Evolutionary conservation across 2,888 invertebrate genomes (phyloP), one percentile per base, ranked within the genome.

Genomic region (Andricus quercusramuli): DNA sequence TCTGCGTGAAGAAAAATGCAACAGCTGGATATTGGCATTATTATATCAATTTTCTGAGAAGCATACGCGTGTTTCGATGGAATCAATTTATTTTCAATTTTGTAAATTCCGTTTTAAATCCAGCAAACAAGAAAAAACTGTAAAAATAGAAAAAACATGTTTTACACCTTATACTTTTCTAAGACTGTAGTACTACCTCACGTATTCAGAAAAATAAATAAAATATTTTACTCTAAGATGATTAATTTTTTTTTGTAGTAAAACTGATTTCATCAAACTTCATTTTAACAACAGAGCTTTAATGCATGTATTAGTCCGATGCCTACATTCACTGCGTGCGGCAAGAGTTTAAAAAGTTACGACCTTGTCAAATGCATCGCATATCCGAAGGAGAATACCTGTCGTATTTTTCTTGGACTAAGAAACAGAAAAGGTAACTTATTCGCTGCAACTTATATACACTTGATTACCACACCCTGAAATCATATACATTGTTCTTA

Each of bases 391-490:
- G 77, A 83, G 79, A 82, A 83, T 84, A 82, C 81, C 82, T 82
- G 80, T 82, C 79, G 79, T 80, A 82, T 79, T 80, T 85, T 68
- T 82, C 83, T 85, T 82, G 77, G 80, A 80, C 64, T 41, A 59
- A 51, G 44, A 79, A 79, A 70, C 80, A 79, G 84, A 81, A 83
- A 85, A 80, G 83, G 85, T 82, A 80, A 77, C 79, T 80, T 82
- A 80, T 80, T 79, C 81, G 37, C 37, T 83, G 79, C 80, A 84
- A 79, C 81, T 74, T 32, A n/a, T 51, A 51, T 64, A 51, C 29
- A 29, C 56, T 51, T 70, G 9, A 83, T 80, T 79, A 89, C 90
- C 91, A 90, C 92, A 86, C 92, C 91, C 90, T 88, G 89, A 90
- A 92, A 91, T 92, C 91, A 90, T 87, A 90, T 88, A 87, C 82